A percentile compares a stretch with the other conserved stretches of the same genome.
Conservation (phyloP, 2,113 vertebrate species). For the Oreochromis spilurus region DNA sequence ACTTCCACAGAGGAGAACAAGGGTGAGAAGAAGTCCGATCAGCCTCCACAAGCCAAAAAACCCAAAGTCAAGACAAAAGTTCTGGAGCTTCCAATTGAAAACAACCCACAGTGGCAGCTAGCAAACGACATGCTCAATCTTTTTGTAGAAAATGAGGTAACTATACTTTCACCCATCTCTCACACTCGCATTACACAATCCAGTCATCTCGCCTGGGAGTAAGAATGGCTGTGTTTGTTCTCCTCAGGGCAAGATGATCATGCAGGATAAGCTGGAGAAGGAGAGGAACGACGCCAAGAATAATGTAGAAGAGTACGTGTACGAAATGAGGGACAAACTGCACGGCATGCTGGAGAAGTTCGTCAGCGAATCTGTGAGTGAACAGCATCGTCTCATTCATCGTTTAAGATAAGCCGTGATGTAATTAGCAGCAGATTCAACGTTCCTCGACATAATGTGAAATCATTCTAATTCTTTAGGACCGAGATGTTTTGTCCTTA, state of each 20-base stretch:
- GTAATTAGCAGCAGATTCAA: not conserved
- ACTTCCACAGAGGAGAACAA: slow-evolving; percentile 83
- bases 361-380: slow-evolving; percentile 84
- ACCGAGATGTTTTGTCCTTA: slow-evolving; percentile 83
- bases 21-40: slow-evolving; percentile 89
- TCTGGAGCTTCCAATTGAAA: slow-evolving; percentile 90
- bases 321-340: slow-evolving; percentile 96
- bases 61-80: slow-evolving; percentile 96
- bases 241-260: slow-evolving; percentile 95
- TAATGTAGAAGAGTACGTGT: slow-evolving; percentile 93
- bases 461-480: slow-evolving; percentile 62
- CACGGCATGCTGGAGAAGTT: slow-evolving; percentile 87
- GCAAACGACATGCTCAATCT: slow-evolving; percentile 90
- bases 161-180: not conserved
- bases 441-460: not conserved
- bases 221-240: slow-evolving; percentile 3
- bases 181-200: not conserved
- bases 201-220: not conserved
- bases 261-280: slow-evolving; percentile 98
- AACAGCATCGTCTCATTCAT: not conserved
- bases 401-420: not conserved
- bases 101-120: slow-evolving; percentile 91
- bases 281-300: slow-evolving; percentile 97
- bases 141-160: slow-evolving; percentile 95
- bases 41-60: slow-evolving; percentile 95